Evolutionary conservation across 2,113 vertebrate species (phyloP), one percentile per base, ranked within the genome.

Genomic region (zebrafish (Danio rerio)): DNA sequence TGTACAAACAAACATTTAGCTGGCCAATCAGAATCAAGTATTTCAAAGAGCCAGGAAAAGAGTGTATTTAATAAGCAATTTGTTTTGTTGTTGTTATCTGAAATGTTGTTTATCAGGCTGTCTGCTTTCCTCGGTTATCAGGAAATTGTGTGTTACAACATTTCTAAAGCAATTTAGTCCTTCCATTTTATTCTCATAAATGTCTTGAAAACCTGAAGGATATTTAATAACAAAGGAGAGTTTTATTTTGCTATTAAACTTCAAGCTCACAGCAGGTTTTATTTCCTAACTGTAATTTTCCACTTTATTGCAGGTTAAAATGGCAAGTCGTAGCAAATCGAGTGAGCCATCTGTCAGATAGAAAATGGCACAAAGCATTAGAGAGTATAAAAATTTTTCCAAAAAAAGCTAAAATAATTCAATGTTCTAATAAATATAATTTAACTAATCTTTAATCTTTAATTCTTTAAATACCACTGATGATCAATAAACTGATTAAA

Each of bases 161-260:
- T 75, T 86, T 76, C 43, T 65, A 92, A 91, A 88, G 88, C 93
- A 93, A 91, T 92, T 92, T 91, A 88, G 90, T 83, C 83, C 85
- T 77, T 87, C 91, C 91, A 93, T 94, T 93, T 94, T 92, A 93
- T 92, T 92, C 89, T 90, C 90, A 92, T 93, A 90, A 93, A 89
- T 50, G 89, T 87, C 89, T 88, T 87, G 59, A 84, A 12, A 71
- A 91, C 88, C 84, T 81, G 91, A 93, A 92, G 92, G 88, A 88
- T 88, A 83, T 90, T 88, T 86, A 84, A 65, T 78, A 85, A 88
- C 83, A 88, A 78, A 91, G 86, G 84, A 88, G 83, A 85, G 85
- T 72, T 87, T 87, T 88, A 86, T 88, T 89, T 87, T 88, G 83
- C 86, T 86, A 92, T 91, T 86, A 85, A 84, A 88, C 92, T 77